Evolutionary conservation across 2,797 vertebrate species (phyloP).

Genomic region (Crenichthys baileyi): DNA sequence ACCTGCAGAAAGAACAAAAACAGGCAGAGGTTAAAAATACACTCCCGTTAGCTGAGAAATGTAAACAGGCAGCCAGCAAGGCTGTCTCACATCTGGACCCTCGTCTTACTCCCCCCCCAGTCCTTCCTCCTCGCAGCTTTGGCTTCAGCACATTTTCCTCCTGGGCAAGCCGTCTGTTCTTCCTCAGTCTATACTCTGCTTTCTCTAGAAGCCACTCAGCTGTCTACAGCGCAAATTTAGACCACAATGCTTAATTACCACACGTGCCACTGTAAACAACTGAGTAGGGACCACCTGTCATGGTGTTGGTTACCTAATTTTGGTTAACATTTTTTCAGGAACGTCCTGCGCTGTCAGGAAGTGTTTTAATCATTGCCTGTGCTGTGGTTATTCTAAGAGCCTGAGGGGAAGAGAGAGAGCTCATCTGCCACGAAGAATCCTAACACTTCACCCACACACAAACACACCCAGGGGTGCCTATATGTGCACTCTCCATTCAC

Average conservation of each 20-base stretch:
- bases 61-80: slow-evolving; percentile 69
- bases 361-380: slow-evolving; percentile 58
- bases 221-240: slow-evolving; percentile 23
- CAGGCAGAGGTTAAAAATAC: slow-evolving; percentile 80
- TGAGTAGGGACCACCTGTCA: slow-evolving; percentile 8
- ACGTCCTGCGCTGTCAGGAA: slow-evolving; percentile 46
- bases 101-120: slow-evolving; percentile 15
- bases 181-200: slow-evolving; percentile 12
- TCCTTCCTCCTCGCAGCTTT: slow-evolving; percentile 21
- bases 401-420: slow-evolving; percentile 46
- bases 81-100: slow-evolving; percentile 70
- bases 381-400: slow-evolving; percentile 65
- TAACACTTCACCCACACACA: slow-evolving; percentile 30
- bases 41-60: slow-evolving; percentile 61
- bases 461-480: slow-evolving; percentile 59
- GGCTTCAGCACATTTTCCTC: slow-evolving; percentile 33
- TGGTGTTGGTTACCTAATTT: slow-evolving; percentile 27
- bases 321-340: slow-evolving; percentile 51
- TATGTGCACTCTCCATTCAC: slow-evolving; percentile 56
- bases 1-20: slow-evolving; percentile 82
- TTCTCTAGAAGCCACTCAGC: slow-evolving; percentile 5
- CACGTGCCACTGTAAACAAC: neutral
- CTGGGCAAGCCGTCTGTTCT: slow-evolving; percentile 18
- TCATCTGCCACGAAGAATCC: slow-evolving; percentile 72
- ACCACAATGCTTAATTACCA: neutral